These are phyloP conservation scores for Disparrhopalites patrizii DNA, from an alignment of 2,888 invertebrate genomes.

Conservation along the genomic window DNA sequence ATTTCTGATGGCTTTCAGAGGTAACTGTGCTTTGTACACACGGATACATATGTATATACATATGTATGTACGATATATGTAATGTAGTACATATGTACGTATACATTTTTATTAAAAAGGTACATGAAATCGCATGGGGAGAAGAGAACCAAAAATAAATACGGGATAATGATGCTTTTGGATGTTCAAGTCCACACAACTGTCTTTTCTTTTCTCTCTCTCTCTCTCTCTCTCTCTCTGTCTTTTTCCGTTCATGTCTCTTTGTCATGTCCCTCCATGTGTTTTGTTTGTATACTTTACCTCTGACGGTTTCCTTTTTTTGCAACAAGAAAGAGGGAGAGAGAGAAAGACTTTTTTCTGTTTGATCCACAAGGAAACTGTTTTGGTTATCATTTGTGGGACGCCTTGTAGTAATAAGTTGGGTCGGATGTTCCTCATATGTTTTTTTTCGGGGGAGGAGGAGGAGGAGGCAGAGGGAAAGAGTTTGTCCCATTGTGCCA, in stretches of 20 bases:
- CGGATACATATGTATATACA: neutral
- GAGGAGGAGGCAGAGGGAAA: too few relatives aligned
- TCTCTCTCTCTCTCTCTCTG: neutral
- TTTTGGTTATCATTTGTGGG: neutral
- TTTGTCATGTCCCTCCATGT: neutral
- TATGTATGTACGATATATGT: too few relatives aligned
- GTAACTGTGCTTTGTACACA: neutral
- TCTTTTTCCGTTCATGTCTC: neutral
- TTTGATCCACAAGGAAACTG: too few relatives aligned
- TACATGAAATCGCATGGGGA: too few relatives aligned
- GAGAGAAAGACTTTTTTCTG: too few relatives aligned
- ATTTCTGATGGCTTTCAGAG: neutral
- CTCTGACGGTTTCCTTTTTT: too few relatives aligned
- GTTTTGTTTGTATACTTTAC: neutral
- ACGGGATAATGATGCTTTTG: slow-evolving; percentile 18
- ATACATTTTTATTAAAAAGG: too few relatives aligned
- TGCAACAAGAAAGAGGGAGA: too few relatives aligned
- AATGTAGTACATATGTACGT: too few relatives aligned
- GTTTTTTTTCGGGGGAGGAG: neutral
- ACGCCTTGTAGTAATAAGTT: neutral
- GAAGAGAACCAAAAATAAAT: slow-evolving; percentile 11
- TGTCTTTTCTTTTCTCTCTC: neutral
- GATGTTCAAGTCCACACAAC: neutral
- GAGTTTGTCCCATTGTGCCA: too few relatives aligned
- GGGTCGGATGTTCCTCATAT: neutral